These are phyloP conservation scores for Polypedilum vanderplanki DNA, from an alignment of 1,140 invertebrate species.

Conservation along the genomic window DNA sequence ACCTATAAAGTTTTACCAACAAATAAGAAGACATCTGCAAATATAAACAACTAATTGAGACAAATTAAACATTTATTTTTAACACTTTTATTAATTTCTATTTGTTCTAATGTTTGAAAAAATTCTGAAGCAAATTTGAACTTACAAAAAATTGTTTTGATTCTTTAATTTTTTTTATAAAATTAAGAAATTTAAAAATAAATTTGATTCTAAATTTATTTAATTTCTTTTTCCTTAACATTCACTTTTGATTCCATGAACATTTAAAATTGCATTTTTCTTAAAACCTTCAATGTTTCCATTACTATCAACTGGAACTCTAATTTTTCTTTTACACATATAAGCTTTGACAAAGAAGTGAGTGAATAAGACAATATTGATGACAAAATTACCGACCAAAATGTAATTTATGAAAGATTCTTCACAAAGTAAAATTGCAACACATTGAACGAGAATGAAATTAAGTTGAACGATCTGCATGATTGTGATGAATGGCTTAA, in stretches of 20 bases:
- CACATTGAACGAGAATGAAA: conserved; percentile 59
- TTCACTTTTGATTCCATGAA: too few relatives aligned
- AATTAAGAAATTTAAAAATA: too few relatives aligned
- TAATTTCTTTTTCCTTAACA: too few relatives aligned
- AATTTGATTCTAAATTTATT: too few relatives aligned
- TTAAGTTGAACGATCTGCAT: conserved; percentile 72
- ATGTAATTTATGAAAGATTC: conserved; percentile 63
- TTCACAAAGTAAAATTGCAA: conserved; percentile 57
- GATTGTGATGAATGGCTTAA: conserved; percentile 68
- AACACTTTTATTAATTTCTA: too few relatives aligned
- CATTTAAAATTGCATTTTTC: too few relatives aligned
- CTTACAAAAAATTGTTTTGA: not conserved
- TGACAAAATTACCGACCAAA: conserved; percentile 59
- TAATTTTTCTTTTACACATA: conserved; percentile 46
- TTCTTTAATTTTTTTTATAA: too few relatives aligned
- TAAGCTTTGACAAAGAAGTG: conserved; percentile 84
- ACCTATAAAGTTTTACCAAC: not conserved
- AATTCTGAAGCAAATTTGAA: not conserved
- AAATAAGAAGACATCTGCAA: not conserved
- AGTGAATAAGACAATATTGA: conserved; percentile 73
- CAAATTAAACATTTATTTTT: too few relatives aligned
- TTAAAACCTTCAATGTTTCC: not conserved
- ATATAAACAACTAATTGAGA: too few relatives aligned
- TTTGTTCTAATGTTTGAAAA: too few relatives aligned
- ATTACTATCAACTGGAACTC: not conserved